Evolutionary conservation across 2,113 vertebrate genomes (phyloP), one percentile per base, ranked within the genome.

Genomic region (Chrysochloris asiatica): DNA sequence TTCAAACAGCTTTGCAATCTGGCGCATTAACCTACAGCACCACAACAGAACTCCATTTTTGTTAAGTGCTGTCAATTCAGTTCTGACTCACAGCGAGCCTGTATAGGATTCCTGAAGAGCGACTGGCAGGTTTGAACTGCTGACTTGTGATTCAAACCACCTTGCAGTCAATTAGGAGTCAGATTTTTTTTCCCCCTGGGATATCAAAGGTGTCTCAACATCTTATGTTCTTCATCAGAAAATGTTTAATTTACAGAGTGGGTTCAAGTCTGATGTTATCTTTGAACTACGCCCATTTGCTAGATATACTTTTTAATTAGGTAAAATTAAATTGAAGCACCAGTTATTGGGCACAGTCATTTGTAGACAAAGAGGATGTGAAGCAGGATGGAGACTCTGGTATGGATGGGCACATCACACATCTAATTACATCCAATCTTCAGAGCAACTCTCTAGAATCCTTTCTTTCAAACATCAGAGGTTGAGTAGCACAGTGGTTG

Each of bases 371-470:
- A 54, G 12, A 47, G 6, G 22, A 63, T 1, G 11, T 0, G 7
- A 75, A 63, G 56, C 33, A 12, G 7, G 17, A 33, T 0, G 4
- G 28, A 17, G 30, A 41, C 19, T 2, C 30, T 14, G 28, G 19
- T 38, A 47, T 21, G 8, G 26, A 52, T 5, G 48, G 45, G 6
- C 4, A 0, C 8, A 2, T 26, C 38, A 16, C 5, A 0, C 2
- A 8, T 26, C 28, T 21, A n/a, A 4, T 5, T 36, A 33, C 22
- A 12, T 6, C 2, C 6, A 17, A 19, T 59, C 56, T 4, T 54
- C 36, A 16, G 41, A 72, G 36, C 30, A 36, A 3, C 1, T 1
- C 8, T 6, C 0, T 16, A 4, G 14, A 6, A 8, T 30, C 1
- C 3, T 1, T 26, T 77, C 28, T 75, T n/a, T 77, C 5, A 3